Base-by-base conservation (phyloP, 2,113 vertebrate genomes). In the Promerops cafer region DNA sequence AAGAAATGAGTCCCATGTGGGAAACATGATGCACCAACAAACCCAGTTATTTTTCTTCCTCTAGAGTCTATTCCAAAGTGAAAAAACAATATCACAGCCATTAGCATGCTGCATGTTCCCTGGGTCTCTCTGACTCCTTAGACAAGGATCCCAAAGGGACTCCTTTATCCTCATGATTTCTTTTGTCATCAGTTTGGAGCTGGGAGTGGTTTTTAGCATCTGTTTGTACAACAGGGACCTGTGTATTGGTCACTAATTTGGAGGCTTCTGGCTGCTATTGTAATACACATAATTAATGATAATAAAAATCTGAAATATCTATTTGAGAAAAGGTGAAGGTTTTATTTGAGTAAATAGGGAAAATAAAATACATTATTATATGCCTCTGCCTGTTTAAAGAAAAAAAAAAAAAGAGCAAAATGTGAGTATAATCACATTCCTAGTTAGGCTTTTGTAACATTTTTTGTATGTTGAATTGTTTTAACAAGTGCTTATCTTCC, bases 211-310 rank as follows among this genome's bases (percentile, higher is more conserved):
- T 75, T 95, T 76, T 83, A 94, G 69, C 78, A 65, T 42, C 65
- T 53, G 6, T 93, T 92, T 90, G 44, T 95, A 70, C 59, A 64
- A 53, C 1, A 12, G 40, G 53, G 74, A 76, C 83, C 40, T 86
- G 24, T 47, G 57, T 42, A 47, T 24, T 57, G 64, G 70, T 83
- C 81, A 75, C 86, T 84, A 80, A 77, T 80, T 60, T 71, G 83
- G 87, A 91, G 84, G 81, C 83, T 92, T 93, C 80, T 87, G 90
- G 88, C 92, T 93, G 90, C 87, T 96, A 54, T 76, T 87, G 71
- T 93, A 79, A 87, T 78, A 92, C 87, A 90, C 45, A 21, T 75
- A 82, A 96, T 66, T 86, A 82, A 84, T 45, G 37, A 59, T 15
- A 87, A 93, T 96, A 94, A 94, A 96, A 95, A 69, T 85, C 27